These are phyloP conservation scores for Cyphomyrmex costatus DNA, from an alignment of 1,140 invertebrate species.

Conservation along the genomic window DNA sequence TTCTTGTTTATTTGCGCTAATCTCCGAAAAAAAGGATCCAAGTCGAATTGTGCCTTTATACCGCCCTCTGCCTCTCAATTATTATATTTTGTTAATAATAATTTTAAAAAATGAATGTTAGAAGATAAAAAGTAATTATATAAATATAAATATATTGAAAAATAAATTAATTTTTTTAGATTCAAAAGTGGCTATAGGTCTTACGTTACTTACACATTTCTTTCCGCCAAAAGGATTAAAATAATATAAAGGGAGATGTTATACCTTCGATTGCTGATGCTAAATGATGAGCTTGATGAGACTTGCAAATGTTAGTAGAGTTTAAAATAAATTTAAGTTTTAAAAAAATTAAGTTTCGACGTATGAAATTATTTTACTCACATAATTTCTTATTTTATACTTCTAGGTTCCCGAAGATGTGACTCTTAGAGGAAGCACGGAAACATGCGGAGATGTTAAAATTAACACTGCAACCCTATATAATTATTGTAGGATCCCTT, in stretches of 20 bases:
- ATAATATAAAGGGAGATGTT: not conserved
- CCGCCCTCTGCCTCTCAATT: too few species aligned
- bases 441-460: not conserved
- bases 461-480: not conserved
- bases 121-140: too few species aligned
- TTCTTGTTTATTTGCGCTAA: too few species aligned
- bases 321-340: not conserved
- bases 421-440: not conserved
- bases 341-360: not conserved
- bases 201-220: slow-evolving; percentile 8
- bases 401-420: not conserved
- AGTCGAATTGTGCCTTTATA: too few species aligned
- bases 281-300: slow-evolving; percentile 10
- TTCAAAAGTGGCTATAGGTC: slow-evolving; percentile 13
- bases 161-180: not conserved
- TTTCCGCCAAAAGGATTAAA: slow-evolving; percentile 13
- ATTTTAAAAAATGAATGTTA: too few species aligned
- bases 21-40: too few species aligned
- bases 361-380: not conserved
- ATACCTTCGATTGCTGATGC: not conserved
- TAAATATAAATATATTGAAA: too few species aligned
- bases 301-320: slow-evolving; percentile 5
- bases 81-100: too few species aligned
- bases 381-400: not conserved
- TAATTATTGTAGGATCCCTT: not conserved